phyloP scores from a whole-genome alignment of 1,140 invertebrate species.

The Cydia amplana region DNA sequence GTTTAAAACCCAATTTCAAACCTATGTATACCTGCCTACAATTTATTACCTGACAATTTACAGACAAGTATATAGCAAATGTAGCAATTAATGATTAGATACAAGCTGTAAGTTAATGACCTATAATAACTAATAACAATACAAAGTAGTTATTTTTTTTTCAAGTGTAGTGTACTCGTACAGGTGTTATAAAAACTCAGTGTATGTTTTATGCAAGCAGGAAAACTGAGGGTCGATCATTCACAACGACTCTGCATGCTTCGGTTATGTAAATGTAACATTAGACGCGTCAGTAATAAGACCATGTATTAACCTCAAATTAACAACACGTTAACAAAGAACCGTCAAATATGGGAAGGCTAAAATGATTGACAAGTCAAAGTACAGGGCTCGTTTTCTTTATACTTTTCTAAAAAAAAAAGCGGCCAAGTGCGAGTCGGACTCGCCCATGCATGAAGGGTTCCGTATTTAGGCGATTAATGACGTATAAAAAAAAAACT shows the following conservation, averaged over 20 bases:
- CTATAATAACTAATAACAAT: neutral
- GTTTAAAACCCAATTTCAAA: too few relatives aligned
- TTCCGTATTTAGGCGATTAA: too few relatives aligned
- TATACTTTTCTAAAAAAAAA: neutral
- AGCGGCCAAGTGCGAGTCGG: too few relatives aligned
- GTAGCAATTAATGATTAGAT: too few relatives aligned
- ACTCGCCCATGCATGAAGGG: too few relatives aligned
- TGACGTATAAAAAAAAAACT: too few relatives aligned
- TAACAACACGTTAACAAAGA: neutral
- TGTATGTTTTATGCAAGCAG: slow-evolving; percentile 4
- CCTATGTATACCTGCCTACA: too few relatives aligned
- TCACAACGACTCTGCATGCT: slow-evolving; percentile 7
- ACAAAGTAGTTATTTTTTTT: neutral
- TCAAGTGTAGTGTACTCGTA: neutral
- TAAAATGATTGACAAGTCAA: too few relatives aligned
- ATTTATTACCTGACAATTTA: too few relatives aligned
- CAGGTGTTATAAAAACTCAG: neutral
- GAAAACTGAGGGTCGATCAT: slow-evolving; percentile 10
- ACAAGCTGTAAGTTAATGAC: too few relatives aligned
- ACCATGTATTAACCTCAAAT: neutral
- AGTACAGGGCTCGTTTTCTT: neutral
- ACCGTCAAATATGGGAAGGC: too few relatives aligned
- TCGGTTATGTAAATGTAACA: neutral
- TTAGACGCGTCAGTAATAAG: neutral
- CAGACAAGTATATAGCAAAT: too few relatives aligned